Evolutionary conservation across 2,888 invertebrate genomes (phyloP).

Genomic region (Macrophya annulata): DNA sequence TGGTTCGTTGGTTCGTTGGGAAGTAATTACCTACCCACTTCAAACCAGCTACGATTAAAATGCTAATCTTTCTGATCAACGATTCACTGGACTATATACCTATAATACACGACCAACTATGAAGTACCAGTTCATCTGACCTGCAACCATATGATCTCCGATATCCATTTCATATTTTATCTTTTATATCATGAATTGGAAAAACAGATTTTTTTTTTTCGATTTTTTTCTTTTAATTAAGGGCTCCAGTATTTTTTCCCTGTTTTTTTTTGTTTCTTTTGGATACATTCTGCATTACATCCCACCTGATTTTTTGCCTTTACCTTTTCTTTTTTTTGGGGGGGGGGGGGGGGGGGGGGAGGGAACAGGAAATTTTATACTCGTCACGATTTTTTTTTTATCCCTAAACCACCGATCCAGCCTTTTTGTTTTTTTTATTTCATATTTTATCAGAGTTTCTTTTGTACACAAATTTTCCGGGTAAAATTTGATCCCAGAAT

Average conservation of each 20-base stretch:
- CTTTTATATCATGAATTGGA: background rate
- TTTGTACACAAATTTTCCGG: background rate
- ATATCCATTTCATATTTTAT: background rate
- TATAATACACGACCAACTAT: background rate
- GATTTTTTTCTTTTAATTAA: no score
- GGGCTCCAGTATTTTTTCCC: no score
- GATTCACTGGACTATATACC: background rate
- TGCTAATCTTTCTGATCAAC: slow-evolving; percentile 27
- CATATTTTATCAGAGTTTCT: background rate
- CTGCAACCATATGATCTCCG: background rate
- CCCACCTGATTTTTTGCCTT: no score
- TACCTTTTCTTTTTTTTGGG: no score
- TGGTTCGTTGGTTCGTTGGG: slow-evolving; percentile 6
- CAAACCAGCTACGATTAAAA: slow-evolving; percentile 37
- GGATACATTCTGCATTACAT: no score
- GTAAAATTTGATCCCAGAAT: background rate
- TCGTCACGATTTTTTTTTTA: no score
- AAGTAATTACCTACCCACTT: slow-evolving; percentile 39
- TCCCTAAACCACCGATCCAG: no score
- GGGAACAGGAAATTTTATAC: no score
- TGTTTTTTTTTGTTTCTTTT: no score
- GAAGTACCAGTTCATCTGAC: background rate
- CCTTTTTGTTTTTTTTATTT: no score
- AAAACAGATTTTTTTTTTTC: no score
- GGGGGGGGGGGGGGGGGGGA: no score